Base-by-base conservation (phyloP, 2,797 vertebrate species). In the Apodemus agrarius region DNA sequence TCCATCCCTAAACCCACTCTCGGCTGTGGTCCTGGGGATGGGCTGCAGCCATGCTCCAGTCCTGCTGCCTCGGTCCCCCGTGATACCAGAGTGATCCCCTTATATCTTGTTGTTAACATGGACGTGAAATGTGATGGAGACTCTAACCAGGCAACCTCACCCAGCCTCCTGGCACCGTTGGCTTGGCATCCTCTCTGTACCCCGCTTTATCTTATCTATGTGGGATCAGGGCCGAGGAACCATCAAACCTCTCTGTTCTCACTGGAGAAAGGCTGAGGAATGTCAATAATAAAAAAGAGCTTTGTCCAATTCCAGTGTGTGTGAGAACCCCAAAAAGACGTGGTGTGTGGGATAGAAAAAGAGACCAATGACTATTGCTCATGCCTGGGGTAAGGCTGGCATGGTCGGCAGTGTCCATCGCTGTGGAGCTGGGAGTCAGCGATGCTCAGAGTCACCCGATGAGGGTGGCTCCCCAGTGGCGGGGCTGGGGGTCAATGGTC, bases 231-330 rank as follows among this genome's bases (percentile, higher is more conserved):
- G 52, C 43, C 37, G 43, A 61, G 24, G 88, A 57, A 88, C 49
- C 76, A 84, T 91, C 88, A 72, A 9, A 89, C 37, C 86, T 92
- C 76, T 92, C 78, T 86, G 34, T 78, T 75, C 31, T 69, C 37
- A n/a, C 69, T 85, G 67, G 49, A 87, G 74, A 97, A 90, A 59
- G 69, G 69, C 31, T 89, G 52, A 87, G 76, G 59, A 89, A 94
- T 75, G 26, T 88, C 72, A 76, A 40, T 91, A 76, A 98, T 96
- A 97, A 97, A 98, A 93, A 74, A 46, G 80, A 40, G 76, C 87
- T 95, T 86, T 91, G 76, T 96, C 52, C 80, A 90, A 49, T 67
- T 78, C 59, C 92, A 89, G 26, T 78, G 88, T 34, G 26, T 88
- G 22, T 76, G 79, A 54, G 43, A 29, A 29, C 14, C 29, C 43